Evolutionary conservation across 2,888 invertebrate genomes (phyloP), one percentile per base, ranked within the genome.

Genomic region (Morpho helenor): DNA sequence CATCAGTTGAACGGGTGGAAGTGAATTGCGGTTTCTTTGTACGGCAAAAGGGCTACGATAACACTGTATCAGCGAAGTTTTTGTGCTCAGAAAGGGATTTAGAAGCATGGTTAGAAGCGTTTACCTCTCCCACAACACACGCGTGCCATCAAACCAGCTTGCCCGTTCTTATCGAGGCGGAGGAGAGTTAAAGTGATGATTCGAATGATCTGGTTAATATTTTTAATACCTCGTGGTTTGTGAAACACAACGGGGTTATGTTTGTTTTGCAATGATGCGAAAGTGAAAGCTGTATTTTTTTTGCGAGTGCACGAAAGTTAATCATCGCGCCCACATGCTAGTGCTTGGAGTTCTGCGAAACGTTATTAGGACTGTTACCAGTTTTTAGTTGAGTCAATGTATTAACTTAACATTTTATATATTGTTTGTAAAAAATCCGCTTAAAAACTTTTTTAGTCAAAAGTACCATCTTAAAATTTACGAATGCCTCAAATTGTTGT

Each of bases 11-110:
- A 66, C 84, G 88, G 51, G 83, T 84, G 46, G 83, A 86, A 4
- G 63, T 74, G 2, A 89, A 87, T 61, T 84, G 83, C 52, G 93
- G 93, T 1, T 92, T 94, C 70, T 80, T 87, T 43, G 88, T 94
- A 7, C 75, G 93, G 48, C 93, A 93, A 73, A 92, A 92, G 66
- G 93, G 92, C n/a, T 92, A 92, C 73, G 94, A 94, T 69, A 92
- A 92, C 39, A 91, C 93, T 10, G 88, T 93, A 63, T 89, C 91
- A 2, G 84, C 93, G 7, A 93, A 92, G 62, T 93, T 94, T 73
- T 72, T 92, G 66, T 93, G 93, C 65, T 84, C 92, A 22, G 87
- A 91, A 58, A 82, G 92, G 59, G 93, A 93, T 44, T 71, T 93
- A 60, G 92, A 92, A 31, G 85, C 92, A 44, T 93, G 93, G 93